Conservation (phyloP, 2,888 invertebrate species). For the Elegia similella region DNA sequence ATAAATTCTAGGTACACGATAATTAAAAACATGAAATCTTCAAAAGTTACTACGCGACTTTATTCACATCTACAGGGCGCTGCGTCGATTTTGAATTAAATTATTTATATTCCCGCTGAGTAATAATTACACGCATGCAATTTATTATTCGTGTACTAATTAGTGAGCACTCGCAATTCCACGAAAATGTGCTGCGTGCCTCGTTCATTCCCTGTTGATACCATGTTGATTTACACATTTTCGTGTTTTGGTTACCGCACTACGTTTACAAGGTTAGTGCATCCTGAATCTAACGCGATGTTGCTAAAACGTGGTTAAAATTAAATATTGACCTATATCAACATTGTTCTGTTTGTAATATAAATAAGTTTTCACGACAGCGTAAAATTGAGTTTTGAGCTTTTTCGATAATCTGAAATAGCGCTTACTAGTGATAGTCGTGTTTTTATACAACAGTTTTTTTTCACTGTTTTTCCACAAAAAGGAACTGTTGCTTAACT, state of each 20-base stretch:
- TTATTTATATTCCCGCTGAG: neutral
- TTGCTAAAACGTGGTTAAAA: neutral
- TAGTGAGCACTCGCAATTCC: slow-evolving; percentile 2
- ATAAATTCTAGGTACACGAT: no score
- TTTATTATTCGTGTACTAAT: slow-evolving; percentile 13
- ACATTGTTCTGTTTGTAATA: neutral
- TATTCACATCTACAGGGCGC: neutral
- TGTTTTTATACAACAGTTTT: no score
- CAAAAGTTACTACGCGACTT: no score
- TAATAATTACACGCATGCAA: slow-evolving; percentile 6
- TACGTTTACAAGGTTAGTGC: slow-evolving; percentile 10
- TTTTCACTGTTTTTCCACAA: no score
- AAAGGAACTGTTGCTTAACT: no score
- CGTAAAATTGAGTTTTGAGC: neutral
- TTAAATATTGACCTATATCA: slow-evolving; percentile 1
- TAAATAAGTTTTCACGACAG: neutral
- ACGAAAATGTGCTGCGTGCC: neutral
- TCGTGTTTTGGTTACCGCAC: neutral
- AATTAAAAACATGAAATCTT: no score
- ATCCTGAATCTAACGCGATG: slow-evolving; percentile 5
- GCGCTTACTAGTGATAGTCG: neutral
- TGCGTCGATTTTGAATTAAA: neutral
- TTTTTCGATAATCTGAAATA: neutral
- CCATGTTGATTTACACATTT: no score
- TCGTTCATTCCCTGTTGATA: neutral